A percentile compares a stretch with the other conserved stretches of the same genome.
phyloP scores from a whole-genome alignment of 1,140 invertebrate genomes.

The Pissodes strobi region DNA sequence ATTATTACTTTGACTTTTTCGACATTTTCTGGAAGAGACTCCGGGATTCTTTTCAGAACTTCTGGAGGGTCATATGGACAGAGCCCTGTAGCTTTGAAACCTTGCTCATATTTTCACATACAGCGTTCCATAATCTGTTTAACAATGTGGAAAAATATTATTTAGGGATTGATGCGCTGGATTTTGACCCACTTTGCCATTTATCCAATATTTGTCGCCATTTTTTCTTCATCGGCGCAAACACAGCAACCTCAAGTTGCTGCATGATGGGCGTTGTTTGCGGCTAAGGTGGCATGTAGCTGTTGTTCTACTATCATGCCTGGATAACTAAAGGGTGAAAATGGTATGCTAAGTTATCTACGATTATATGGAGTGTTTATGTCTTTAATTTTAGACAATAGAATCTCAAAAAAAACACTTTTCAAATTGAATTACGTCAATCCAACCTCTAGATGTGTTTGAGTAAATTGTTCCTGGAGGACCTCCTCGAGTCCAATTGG shows the following conservation, averaged over 20 bases:
- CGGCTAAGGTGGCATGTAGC: not conserved
- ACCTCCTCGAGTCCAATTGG: not conserved
- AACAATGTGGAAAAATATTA: not conserved
- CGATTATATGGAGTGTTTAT: not conserved
- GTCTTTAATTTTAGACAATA: no score
- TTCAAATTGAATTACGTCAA: not conserved
- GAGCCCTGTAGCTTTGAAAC: no score
- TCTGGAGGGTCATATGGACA: not conserved
- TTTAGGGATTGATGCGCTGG: not conserved
- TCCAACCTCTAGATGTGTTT: no score
- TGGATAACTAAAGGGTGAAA: not conserved
- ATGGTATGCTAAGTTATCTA: not conserved
- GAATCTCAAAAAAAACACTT: no score
- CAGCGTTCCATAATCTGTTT: not conserved
- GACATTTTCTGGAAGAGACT: not conserved
- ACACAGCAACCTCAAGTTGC: not conserved
- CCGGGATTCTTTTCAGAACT: not conserved
- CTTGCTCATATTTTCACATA: not conserved
- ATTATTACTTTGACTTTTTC: no score
- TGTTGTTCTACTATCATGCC: not conserved
- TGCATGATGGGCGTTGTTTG: not conserved
- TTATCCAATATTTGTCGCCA: not conserved
- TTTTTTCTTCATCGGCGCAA: not conserved
- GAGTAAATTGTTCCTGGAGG: no score
- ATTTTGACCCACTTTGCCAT: no score